A percentile compares a stretch with the other conserved stretches of the same genome.
phyloP scores from a whole-genome alignment of 1,140 invertebrate genomes.

The Lepidurus packardi region DNA sequence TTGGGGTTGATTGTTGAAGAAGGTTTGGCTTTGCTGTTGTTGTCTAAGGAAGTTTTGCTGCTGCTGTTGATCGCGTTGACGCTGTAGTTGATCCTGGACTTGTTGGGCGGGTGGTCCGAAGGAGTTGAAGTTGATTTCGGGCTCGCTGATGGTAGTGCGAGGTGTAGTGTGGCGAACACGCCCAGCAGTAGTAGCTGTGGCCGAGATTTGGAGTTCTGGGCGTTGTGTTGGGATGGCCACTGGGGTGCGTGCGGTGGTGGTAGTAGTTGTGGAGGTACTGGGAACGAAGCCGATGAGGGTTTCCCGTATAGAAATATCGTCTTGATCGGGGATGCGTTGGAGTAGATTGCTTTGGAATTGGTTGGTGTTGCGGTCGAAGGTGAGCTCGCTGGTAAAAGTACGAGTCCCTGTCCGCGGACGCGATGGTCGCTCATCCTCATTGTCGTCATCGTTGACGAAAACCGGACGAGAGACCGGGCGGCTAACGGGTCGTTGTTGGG shows the following conservation, averaged over 20 bases:
- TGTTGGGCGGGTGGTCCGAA: slow-evolving; percentile 33
- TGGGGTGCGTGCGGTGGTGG: slow-evolving; percentile 47
- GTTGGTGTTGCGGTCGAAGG: slow-evolving; percentile 68
- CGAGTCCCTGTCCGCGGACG: slow-evolving; percentile 25
- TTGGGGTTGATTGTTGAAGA: slow-evolving; percentile 27
- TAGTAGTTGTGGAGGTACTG: slow-evolving; percentile 44
- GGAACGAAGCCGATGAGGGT: slow-evolving; percentile 64
- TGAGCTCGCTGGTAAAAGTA: slow-evolving; percentile 49
- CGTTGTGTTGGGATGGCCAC: slow-evolving; percentile 35
- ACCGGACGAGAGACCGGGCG: slow-evolving; percentile 14
- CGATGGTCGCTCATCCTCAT: background rate
- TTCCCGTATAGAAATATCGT: slow-evolving; percentile 59
- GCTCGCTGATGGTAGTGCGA: slow-evolving; percentile 15
- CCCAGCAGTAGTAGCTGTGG: slow-evolving; percentile 27
- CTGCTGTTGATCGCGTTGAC: slow-evolving; percentile 23
- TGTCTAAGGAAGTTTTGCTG: slow-evolving; percentile 26
- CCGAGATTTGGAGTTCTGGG: background rate
- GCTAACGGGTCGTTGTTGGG: background rate
- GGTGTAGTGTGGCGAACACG: slow-evolving; percentile 36
- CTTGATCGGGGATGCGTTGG: slow-evolving; percentile 62
- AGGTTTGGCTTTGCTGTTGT: slow-evolving; percentile 15
- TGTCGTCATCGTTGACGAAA: background rate
- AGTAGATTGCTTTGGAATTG: slow-evolving; percentile 73
- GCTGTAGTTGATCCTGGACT: slow-evolving; percentile 29
- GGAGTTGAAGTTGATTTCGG: slow-evolving; percentile 34